Evolutionary conservation across 2,113 vertebrate genomes (phyloP), one percentile per base, ranked within the genome.

Genomic region (Polyodon spathula): DNA sequence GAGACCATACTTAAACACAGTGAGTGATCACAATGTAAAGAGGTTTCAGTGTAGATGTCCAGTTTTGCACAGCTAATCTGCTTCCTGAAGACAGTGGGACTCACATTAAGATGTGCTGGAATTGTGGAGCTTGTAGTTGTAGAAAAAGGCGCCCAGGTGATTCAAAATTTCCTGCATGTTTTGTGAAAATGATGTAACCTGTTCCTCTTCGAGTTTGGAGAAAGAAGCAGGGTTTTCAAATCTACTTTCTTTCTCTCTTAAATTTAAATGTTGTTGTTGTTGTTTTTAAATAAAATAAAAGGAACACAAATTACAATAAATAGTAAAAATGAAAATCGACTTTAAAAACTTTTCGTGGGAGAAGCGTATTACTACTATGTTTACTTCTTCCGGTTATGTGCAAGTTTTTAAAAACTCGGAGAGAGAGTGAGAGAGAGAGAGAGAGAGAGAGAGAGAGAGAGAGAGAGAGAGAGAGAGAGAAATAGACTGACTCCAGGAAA

Each of bases 371-470:
- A n/a, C n/a, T n/a, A n/a, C n/a, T n/a, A n/a, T 44, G 7, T 44
- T 44, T 44, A 7, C 43, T 44, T 44, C 43, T 44, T 44, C 12
- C 12, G 7, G 43, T 9, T 38, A 43, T 43, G 14, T 38, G 43
- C 63, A 56, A 54, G 17, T 37, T 56, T 27, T 51, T 48, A 55
- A 48, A 51, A 14, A 68, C 74, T 60, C 61, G 6, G 53, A 41
- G 41, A n/a, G 48, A 38, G 41, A 51, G 27, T 48, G 63, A 66
- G 64, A 78, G 69, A 65, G 68, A 62, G 55, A 60, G 67, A 63
- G 74, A 56, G 40, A 58, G 62, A 60, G 59, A 66, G 59, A 59
- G 62, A 40, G 56, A 43, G 66, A 59, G 62, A 63, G 43, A 61
- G n/a, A 6, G 6, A 40, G 43, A 39, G 59, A 60, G 27, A 37